Evolutionary conservation across 2,888 invertebrate genomes (phyloP), one percentile per base, ranked within the genome.

Genomic region (Aphidius colemani): DNA sequence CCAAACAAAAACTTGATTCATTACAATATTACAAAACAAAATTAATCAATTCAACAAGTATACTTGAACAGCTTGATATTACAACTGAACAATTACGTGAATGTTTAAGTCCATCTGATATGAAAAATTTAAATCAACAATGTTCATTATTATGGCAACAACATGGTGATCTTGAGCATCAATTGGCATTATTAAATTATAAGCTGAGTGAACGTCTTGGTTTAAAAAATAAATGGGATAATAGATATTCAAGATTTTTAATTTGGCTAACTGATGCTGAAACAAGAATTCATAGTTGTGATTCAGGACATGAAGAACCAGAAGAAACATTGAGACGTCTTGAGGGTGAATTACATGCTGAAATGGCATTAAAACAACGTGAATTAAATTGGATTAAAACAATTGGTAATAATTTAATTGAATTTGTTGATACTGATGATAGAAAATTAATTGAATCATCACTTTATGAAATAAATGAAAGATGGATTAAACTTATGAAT

Each of bases 11-110:
- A n/a, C 80, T 92, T 63, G 88, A 88, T 8, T 86, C 84, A 45
- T 83, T 91, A 66, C 85, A 88, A 30, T 86, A 88, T 30, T 83
- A 89, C 57, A 86, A 89, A 72, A 84, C 85, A 6, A 86, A 86
- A 66, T 83, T 90, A 60, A 83, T 84, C 7, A 85, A 85, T 65
- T 84, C 88, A 56, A 86, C 86, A 51, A 85, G 85, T 43, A 88
- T 90, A 62, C 83, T 94, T 39, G 92, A 94, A 78, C 85, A 88
- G 44, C 83, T 94, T 0, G 89, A 89, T 51, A 88, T 90, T 0
- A 88, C 89, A 43, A 90, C 93, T 72, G 93, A 94, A 78, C 90
- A 94, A 80, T 84, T 95, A 4, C 92, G 93, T 74, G 93, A 94
- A 77, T 92, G 92, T 72, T 85, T 95, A 6, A 93, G 92, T 78